Evolutionary conservation across 1,140 invertebrate genomes (phyloP).

Genomic region (Bombyx mandarina): DNA sequence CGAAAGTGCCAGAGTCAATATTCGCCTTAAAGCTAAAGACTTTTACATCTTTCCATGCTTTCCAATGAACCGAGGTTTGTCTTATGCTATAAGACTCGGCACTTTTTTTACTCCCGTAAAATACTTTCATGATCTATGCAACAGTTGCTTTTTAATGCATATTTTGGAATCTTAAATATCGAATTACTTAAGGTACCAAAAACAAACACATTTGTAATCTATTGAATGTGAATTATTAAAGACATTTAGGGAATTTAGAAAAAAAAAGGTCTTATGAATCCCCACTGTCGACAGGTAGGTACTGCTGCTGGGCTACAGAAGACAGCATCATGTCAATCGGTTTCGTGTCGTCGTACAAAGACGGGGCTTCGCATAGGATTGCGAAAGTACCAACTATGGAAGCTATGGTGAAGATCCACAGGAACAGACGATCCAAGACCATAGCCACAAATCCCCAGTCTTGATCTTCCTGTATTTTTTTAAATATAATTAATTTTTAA

Average conservation of each 20-base stretch:
- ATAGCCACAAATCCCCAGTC: slow-evolving; percentile 99
- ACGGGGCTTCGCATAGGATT: slow-evolving; percentile 91
- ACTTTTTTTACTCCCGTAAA: too few species aligned
- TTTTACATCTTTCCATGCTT: too few species aligned
- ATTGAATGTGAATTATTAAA: neutral
- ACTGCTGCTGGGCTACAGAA: slow-evolving; percentile 85
- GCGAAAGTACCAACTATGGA: slow-evolving; percentile 90
- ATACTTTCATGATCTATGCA: too few species aligned
- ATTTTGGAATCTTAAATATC: too few species aligned
- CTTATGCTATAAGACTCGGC: too few species aligned
- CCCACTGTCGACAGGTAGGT: slow-evolving; percentile 71
- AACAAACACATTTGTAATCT: too few species aligned
- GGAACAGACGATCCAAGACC: slow-evolving; percentile 96
- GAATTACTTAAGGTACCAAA: too few species aligned
- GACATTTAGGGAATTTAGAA: neutral
- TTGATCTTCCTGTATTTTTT: slow-evolving; percentile 85
- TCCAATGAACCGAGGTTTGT: too few species aligned
- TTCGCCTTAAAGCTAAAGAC: too few species aligned
- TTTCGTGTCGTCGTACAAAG: slow-evolving; percentile 90
- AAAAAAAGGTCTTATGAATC: slow-evolving; percentile 32
- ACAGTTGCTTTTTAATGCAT: too few species aligned
- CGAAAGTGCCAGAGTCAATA: too few species aligned
- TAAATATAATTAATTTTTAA: too few species aligned
- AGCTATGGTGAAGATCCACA: slow-evolving; percentile 95
- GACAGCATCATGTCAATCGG: slow-evolving; percentile 91